Conservation (phyloP, 2,113 vertebrate species). For the Garra rufa region DNA sequence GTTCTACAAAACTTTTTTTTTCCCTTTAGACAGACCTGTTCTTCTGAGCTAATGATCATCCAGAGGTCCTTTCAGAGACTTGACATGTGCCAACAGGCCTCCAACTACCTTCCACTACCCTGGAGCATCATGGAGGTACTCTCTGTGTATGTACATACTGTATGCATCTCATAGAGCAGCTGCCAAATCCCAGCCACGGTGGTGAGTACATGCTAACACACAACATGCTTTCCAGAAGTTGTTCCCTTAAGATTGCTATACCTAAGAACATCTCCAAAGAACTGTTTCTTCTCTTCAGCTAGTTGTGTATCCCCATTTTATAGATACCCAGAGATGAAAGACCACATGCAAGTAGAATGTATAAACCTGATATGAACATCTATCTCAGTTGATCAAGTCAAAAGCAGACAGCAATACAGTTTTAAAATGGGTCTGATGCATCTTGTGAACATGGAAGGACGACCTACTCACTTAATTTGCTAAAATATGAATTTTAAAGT, state of each 20-base stretch:
- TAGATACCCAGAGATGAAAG: not conserved
- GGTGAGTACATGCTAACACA: not conserved
- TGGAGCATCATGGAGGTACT: not conserved
- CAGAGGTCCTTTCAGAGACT: not conserved
- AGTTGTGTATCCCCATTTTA: not conserved
- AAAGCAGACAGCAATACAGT: not conserved
- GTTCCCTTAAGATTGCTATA: not conserved
- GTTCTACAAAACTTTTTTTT: not conserved
- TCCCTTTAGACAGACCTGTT: not conserved
- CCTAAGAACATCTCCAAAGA: constrained; percentile 1
- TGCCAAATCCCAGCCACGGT: not conserved
- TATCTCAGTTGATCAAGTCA: not conserved
- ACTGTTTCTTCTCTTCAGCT: not conserved
- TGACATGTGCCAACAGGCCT: constrained; percentile 42
- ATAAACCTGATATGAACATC: not conserved
- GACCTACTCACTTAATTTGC: not conserved
- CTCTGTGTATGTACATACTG: not conserved
- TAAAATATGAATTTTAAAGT: too few relatives aligned
- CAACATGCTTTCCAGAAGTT: not conserved
- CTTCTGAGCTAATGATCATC: not conserved
- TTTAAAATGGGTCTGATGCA: not conserved
- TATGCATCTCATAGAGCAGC: not conserved
- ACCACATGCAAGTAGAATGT: not conserved
- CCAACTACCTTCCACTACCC: constrained; percentile 36
- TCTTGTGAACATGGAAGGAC: not conserved